Percentiles rank a stretch among this genome's conserved stretches.
Evolutionary conservation across 2,797 vertebrate genomes (phyloP).

Genomic region (Coranthus polyacanthus): DNA sequence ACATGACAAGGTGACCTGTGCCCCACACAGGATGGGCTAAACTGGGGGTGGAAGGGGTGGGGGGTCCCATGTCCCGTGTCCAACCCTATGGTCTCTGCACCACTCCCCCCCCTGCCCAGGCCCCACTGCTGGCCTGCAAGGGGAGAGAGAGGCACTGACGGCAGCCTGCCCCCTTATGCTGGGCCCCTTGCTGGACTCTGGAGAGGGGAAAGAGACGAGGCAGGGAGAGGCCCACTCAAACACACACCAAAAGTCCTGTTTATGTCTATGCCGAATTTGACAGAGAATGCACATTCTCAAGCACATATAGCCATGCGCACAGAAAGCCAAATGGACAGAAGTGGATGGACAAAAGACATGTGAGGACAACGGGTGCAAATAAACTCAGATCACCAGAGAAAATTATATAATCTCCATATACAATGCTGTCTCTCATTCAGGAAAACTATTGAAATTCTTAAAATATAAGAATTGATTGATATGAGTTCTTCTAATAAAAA

Average conservation of each 20-base stretch:
- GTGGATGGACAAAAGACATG: slow-evolving; percentile 54
- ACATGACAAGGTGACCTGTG: slow-evolving; percentile 86
- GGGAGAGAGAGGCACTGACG: slow-evolving; percentile 73
- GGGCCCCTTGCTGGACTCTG: slow-evolving; percentile 85
- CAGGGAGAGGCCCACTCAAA: slow-evolving; percentile 82
- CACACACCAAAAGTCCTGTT: slow-evolving; percentile 76
- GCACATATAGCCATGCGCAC: slow-evolving; percentile 24
- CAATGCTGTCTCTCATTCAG: slow-evolving; percentile 37
- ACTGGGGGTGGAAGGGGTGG: slow-evolving; percentile 66
- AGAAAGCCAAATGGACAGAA: slow-evolving; percentile 53
- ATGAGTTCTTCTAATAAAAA: not conserved
- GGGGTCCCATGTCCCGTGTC: slow-evolving; percentile 81
- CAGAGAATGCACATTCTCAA: slow-evolving; percentile 66
- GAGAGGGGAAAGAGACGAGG: slow-evolving; percentile 83
- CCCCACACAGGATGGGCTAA: slow-evolving; percentile 83
- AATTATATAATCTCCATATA: slow-evolving; percentile 66
- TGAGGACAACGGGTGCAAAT: slow-evolving; percentile 60
- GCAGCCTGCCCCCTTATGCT: slow-evolving; percentile 81
- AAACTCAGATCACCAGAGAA: slow-evolving; percentile 48
- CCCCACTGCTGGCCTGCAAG: slow-evolving; percentile 73
- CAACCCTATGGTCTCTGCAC: slow-evolving; percentile 78
- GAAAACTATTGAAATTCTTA: slow-evolving; percentile 21
- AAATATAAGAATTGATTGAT: slow-evolving; percentile 8
- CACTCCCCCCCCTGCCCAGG: slow-evolving; percentile 63
- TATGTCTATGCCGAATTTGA: slow-evolving; percentile 71